phyloP scores from a whole-genome alignment of 92 coral and sea anemone genomes.

The Epizoanthus rinbou region DNA sequence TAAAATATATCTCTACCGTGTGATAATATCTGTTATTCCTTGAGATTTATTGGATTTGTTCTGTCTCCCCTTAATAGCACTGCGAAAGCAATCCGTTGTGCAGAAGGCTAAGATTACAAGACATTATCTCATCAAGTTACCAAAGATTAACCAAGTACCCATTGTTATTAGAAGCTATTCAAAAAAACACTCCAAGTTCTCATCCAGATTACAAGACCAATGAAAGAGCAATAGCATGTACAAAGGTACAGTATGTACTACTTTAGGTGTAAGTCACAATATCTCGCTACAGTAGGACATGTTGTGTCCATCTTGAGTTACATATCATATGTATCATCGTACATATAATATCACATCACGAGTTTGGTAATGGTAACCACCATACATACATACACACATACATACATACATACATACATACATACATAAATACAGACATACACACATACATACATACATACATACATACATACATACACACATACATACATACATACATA shows the following conservation, averaged over 20 bases:
- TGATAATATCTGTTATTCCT: background rate
- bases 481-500: too few species aligned
- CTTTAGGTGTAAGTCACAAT: too few species aligned
- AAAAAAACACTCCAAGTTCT: conserved; percentile 91
- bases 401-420: too few species aligned
- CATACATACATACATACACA: too few species aligned
- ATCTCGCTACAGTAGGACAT: background rate
- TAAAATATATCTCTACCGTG: background rate
- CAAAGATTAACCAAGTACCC: conserved; percentile 97
- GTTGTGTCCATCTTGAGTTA: background rate
- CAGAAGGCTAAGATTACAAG: conserved; percentile 91
- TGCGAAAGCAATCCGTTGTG: conserved; percentile 91
- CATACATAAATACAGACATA: too few species aligned
- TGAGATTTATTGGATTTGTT: background rate
- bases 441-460: too few species aligned
- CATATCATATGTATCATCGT: background rate
- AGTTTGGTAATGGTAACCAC: too few species aligned
- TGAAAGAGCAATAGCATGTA: conserved; percentile 79
- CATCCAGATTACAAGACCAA: conserved; percentile 72
- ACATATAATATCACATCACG: too few species aligned
- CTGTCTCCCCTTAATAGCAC: conserved; percentile 50
- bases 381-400: too few species aligned
- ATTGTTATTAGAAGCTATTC: conserved; percentile 88
- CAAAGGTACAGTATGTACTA: conserved; percentile 55
- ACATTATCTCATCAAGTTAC: conserved; percentile 93